Base-by-base conservation (phyloP, 2,888 invertebrate genomes). In the Lottia scabra region DNA sequence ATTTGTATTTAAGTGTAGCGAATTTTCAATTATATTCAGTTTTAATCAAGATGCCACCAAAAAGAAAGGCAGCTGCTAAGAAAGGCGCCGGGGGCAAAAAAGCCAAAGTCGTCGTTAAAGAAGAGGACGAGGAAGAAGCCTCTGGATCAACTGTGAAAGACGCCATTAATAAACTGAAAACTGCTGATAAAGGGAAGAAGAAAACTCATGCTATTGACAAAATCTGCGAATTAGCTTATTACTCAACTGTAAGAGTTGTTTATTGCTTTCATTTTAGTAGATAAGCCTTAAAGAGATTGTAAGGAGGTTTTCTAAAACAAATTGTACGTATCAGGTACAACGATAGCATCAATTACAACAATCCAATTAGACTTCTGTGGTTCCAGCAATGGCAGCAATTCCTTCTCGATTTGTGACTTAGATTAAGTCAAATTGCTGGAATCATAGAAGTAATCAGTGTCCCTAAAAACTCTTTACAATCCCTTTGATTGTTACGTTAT, bases 101-200 rank as follows among this genome's bases (percentile, higher is more conserved):
- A 10, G 79, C 79, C 48, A 73, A 68, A 38, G 72, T 43, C n/a
- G 69, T 68, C 13, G 26, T 68, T 68, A 26, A 77, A 74, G 74
- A 74, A 65, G 68, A 43, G 12, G 48, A 46, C 43, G 56, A 43
- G 23, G 67, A 67, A 13, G 71, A 67, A 13, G 72, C 75, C 16
- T 70, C 75, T 15, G 78, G 82, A 4, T 63, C 77, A 1, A 86
- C 85, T 0, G 71, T 85, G 71, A 81, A 87, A 72, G 84, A 85
- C 79, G 84, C 84, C 45, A 84, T 87, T 30, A 78, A 74, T 3
- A 73, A 75, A 27, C 78, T 87, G 46, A 85, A 85, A 68, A 76
- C 78, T 30, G 82, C 77, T 15, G 86, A 85, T 62, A 73, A 75
- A 43, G 80, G 77, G 63, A 84, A 82, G 72, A 81, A 75, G 63